These are phyloP conservation scores for Sinhomidia bicolor DNA, from an alignment of 2,888 invertebrate genomes.

Conservation along the genomic window DNA sequence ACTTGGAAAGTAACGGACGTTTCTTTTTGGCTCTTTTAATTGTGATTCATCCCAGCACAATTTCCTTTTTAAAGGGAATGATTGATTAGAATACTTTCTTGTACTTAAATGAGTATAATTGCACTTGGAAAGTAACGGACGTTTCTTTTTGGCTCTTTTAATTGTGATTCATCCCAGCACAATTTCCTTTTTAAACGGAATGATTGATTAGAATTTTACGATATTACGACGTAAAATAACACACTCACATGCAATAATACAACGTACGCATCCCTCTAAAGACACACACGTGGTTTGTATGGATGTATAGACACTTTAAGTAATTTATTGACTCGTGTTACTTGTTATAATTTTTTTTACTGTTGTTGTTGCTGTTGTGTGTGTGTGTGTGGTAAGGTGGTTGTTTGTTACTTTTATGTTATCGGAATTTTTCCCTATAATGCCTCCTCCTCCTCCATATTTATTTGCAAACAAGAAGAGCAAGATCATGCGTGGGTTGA, in stretches of 20 bases:
- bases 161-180: not conserved
- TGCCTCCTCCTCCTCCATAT: constrained; percentile 30
- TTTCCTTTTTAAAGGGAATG: constrained; percentile 32
- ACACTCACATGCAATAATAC: no score
- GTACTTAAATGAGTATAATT: not conserved
- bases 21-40: constrained; percentile 6
- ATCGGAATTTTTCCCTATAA: constrained; percentile 51
- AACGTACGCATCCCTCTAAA: no score
- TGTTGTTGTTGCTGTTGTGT: not conserved
- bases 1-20: not conserved
- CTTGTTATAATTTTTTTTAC: not conserved
- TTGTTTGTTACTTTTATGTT: constrained; percentile 45
- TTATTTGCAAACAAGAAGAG: constrained; percentile 36
- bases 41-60: not conserved
- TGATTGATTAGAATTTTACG: constrained; percentile 41
- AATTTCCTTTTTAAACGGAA: constrained; percentile 33
- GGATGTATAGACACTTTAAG: constrained; percentile 12
- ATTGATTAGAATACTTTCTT: constrained; percentile 14
- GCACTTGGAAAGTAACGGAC: not conserved
- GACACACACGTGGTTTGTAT: constrained; percentile 28
- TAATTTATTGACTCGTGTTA: constrained; percentile 37
- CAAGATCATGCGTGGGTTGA: constrained; percentile 54
- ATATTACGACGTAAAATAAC: not conserved
- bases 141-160: not conserved
- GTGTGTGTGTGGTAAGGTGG: not conserved